A percentile compares a stretch with the other conserved stretches of the same genome.
phyloP scores from a whole-genome alignment of 2,797 vertebrate species.

The Pseudochirops cupreus region DNA sequence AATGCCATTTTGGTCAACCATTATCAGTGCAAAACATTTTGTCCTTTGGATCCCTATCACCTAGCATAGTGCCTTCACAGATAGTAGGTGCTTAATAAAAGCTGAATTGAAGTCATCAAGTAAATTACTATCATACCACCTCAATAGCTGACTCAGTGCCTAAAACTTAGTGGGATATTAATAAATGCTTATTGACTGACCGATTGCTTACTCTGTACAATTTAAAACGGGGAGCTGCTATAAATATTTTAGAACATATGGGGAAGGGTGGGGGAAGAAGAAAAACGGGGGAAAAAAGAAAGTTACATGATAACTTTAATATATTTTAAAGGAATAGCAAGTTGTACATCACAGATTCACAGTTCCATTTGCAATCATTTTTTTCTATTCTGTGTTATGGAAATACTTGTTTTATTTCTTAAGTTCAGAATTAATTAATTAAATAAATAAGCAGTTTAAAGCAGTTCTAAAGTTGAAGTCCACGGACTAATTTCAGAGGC shows the following conservation, averaged over 20 bases:
- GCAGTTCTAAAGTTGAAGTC: not conserved
- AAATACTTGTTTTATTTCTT: not conserved
- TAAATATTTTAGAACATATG: not conserved
- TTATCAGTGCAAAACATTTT: not conserved
- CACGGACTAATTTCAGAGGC: not conserved
- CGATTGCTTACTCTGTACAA: not conserved
- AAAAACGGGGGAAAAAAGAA: not conserved
- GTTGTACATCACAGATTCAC: not conserved
- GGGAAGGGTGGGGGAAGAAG: too few species aligned
- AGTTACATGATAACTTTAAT: not conserved
- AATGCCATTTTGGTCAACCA: not conserved
- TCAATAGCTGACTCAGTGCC: not conserved
- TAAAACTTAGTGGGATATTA: not conserved
- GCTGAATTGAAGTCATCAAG: not conserved
- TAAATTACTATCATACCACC: not conserved
- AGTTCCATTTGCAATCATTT: not conserved
- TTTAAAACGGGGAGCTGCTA: not conserved
- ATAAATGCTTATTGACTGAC: not conserved
- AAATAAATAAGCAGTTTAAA: not conserved
- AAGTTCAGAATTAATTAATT: not conserved
- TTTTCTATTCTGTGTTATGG: not conserved
- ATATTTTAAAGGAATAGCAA: not conserved
- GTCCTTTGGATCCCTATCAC: conserved; percentile 5
- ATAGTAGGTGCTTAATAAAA: not conserved
- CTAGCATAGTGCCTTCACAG: conserved; percentile 7